Evolutionary conservation across 1,140 invertebrate species (phyloP).

Genomic region (Triops longicaudatus): DNA sequence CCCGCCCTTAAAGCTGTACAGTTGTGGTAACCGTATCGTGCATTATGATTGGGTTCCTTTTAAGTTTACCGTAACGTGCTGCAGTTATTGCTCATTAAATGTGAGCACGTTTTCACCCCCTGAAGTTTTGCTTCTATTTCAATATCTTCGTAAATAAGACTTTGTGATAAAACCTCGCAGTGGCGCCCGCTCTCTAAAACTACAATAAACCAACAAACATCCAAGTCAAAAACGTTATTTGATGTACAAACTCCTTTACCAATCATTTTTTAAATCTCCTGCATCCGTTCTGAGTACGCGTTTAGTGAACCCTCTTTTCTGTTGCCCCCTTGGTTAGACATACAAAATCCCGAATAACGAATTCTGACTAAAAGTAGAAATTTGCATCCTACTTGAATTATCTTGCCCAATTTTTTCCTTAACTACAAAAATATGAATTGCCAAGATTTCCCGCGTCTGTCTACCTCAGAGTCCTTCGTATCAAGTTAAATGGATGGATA

Average conservation of each 20-base stretch:
- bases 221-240: neutral
- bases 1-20: neutral
- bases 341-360: neutral
- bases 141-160: neutral
- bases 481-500: constrained; percentile 2
- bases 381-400: constrained; percentile 8
- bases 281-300: too few relatives aligned
- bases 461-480: constrained; percentile 6
- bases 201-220: neutral
- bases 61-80: neutral
- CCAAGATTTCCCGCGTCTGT: constrained; percentile 5
- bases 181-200: neutral
- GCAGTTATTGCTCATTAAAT: neutral
- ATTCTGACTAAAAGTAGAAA: neutral
- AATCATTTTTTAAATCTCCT: neutral
- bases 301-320: too few relatives aligned
- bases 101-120: neutral
- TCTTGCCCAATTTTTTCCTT: neutral
- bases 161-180: constrained; percentile 15
- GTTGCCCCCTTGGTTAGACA: too few relatives aligned
- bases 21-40: neutral
- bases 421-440: neutral
- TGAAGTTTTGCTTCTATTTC: neutral
- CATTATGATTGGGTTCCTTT: neutral
- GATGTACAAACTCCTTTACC: neutral